A percentile compares a stretch with the other conserved stretches of the same genome.
Conservation (phyloP, 2,888 invertebrate species). For the Trichacis sp. region DNA sequence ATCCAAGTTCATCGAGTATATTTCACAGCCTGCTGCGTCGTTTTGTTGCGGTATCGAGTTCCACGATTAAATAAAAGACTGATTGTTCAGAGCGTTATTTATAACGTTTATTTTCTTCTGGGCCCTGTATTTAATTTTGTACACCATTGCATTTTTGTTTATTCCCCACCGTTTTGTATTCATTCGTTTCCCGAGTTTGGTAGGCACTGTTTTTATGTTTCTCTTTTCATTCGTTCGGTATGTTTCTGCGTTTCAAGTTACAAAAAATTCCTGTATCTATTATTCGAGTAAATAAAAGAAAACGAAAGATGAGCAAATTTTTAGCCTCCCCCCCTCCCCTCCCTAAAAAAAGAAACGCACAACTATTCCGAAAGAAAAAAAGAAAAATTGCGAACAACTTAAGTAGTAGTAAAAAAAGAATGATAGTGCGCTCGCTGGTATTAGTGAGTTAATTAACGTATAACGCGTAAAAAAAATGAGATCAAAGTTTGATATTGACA, state of each 20-base stretch:
- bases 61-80: conserved; percentile 37
- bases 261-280: conserved; percentile 33
- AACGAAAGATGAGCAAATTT: conserved; percentile 12
- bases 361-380: conserved; percentile 39
- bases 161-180: conserved; percentile 33
- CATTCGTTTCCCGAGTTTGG: conserved; percentile 54
- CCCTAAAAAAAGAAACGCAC: conserved; percentile 25
- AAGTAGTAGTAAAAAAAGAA: conserved; percentile 46
- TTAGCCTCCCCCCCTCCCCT: conserved; percentile 6
- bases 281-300: no score
- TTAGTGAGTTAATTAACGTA: conserved; percentile 49
- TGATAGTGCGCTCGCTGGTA: conserved; percentile 57
- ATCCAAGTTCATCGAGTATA: conserved; percentile 51
- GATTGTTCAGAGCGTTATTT: conserved; percentile 47
- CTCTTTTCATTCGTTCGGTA: conserved; percentile 34
- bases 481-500: conserved; percentile 65
- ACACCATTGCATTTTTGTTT: no score
- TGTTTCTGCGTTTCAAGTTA: conserved; percentile 41
- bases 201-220: conserved; percentile 61
- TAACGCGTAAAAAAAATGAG: conserved; percentile 64
- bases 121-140: conserved; percentile 67
- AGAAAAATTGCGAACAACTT: conserved; percentile 42
- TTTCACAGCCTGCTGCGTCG: conserved; percentile 59
- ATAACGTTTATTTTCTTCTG: conserved; percentile 49
- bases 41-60: conserved; percentile 31